Conservation (phyloP, 2,888 invertebrate species). For the Catocala nupta region DNA sequence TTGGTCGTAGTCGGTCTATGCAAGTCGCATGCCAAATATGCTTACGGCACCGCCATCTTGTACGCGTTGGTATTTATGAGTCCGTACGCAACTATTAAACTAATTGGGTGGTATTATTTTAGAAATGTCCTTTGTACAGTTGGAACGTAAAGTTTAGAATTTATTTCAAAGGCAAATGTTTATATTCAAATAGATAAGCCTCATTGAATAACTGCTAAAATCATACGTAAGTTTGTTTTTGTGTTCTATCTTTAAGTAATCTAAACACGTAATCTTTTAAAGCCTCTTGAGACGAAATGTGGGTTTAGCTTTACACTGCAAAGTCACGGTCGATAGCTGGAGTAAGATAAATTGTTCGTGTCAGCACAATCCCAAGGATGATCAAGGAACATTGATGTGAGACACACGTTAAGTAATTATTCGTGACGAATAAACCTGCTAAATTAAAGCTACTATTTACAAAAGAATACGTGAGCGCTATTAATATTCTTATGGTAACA, state of each 20-base stretch:
- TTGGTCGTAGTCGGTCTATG: not conserved
- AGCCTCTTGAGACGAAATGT: not conserved
- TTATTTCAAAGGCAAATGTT: too few species aligned
- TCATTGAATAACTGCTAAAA: too few species aligned
- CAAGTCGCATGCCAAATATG: not conserved
- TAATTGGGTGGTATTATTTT: too few species aligned
- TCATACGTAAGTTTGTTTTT: too few species aligned
- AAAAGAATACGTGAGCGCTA: conserved; percentile 36
- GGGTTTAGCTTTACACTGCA: conserved; percentile 11
- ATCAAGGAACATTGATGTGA: conserved; percentile 31
- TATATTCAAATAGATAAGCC: too few species aligned
- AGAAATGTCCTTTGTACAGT: too few species aligned
- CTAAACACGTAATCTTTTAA: not conserved
- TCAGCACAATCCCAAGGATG: conserved; percentile 29
- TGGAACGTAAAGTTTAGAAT: too few species aligned
- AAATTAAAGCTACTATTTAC: conserved; percentile 36
- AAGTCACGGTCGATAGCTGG: conserved; percentile 22
- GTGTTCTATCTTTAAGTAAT: not conserved
- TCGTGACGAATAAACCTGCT: conserved; percentile 43
- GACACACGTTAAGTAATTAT: conserved; percentile 28
- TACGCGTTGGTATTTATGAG: too few species aligned
- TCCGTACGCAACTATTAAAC: too few species aligned
- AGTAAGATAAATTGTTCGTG: conserved; percentile 29
- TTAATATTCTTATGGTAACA: conserved; percentile 26
- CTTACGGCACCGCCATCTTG: not conserved